A percentile compares a stretch with the other conserved stretches of the same genome.
phyloP scores from a whole-genome alignment of 2,797 vertebrate species.

The Enteromius radiatus region DNA sequence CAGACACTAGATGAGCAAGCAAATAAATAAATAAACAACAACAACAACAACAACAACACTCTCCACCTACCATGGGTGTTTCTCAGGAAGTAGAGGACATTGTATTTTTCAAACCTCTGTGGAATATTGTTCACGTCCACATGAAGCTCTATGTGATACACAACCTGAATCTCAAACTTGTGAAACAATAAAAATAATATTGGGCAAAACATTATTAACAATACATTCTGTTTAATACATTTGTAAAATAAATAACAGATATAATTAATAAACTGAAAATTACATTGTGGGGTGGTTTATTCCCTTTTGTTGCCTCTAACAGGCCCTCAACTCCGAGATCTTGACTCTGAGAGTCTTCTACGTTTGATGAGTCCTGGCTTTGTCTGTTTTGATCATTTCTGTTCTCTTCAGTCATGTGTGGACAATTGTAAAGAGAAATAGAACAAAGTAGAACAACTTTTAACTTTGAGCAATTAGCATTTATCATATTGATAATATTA shows the following conservation, averaged over 20 bases:
- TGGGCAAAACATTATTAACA: background rate
- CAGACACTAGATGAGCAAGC: background rate
- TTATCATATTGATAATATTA: background rate
- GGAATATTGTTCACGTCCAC: slow-evolving; percentile 76
- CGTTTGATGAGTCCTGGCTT: background rate
- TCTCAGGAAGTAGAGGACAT: slow-evolving; percentile 84
- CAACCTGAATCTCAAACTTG: slow-evolving; percentile 70
- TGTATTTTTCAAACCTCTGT: slow-evolving; percentile 74
- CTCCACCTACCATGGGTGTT: slow-evolving; percentile 80
- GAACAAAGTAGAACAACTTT: background rate
- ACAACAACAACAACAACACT: too few relatives aligned
- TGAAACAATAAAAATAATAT: background rate
- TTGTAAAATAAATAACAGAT: background rate
- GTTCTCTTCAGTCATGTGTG: slow-evolving; percentile 49
- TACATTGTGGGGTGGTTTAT: slow-evolving; percentile 60
- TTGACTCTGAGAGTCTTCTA: slow-evolving; percentile 25
- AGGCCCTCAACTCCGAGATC: background rate
- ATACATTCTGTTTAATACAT: background rate
- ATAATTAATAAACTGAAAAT: slow-evolving; percentile 26
- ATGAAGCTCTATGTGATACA: slow-evolving; percentile 75
- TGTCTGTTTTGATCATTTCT: slow-evolving; percentile 23
- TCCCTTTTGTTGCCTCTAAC: slow-evolving; percentile 26
- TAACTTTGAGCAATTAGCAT: background rate
- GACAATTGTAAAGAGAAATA: background rate
- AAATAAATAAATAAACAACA: background rate